phyloP scores from a whole-genome alignment of 2,113 vertebrate species.

The Narcine bancroftii region DNA sequence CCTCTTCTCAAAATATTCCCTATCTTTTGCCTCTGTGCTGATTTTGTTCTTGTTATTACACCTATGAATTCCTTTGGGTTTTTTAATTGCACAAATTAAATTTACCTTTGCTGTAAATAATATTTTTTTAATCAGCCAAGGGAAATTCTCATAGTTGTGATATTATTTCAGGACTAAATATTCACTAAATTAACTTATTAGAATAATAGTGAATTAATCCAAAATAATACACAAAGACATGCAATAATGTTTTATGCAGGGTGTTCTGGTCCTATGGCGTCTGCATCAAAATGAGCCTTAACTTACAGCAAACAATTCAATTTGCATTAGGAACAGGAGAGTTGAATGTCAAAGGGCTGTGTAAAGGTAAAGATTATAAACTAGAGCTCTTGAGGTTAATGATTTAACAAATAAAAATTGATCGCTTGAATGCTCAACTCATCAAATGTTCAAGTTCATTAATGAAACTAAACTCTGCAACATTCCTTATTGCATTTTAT shows the following conservation, averaged over 20 bases:
- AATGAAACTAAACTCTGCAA: background rate
- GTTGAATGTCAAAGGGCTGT: conserved; percentile 3
- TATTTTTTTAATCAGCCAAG: background rate
- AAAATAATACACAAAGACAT: background rate
- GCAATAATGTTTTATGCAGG: background rate
- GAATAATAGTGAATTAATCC: background rate
- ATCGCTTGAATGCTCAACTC: background rate
- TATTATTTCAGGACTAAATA: background rate
- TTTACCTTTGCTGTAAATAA: background rate
- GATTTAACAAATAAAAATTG: background rate
- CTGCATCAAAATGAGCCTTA: background rate
- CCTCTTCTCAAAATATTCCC: background rate
- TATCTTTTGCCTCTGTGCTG: background rate
- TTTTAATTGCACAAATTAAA: background rate
- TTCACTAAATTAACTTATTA: background rate
- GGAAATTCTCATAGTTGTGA: background rate
- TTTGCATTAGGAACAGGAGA: background rate
- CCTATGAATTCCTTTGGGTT: background rate
- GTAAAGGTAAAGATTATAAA: background rate
- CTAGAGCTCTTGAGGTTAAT: background rate
- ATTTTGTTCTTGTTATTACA: background rate
- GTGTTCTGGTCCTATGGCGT: background rate
- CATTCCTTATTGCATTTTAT: background rate
- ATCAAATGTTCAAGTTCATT: background rate
- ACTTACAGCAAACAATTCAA: background rate